Conservation (phyloP, 2,113 vertebrate species). For the Stigmatopora nigra region DNA sequence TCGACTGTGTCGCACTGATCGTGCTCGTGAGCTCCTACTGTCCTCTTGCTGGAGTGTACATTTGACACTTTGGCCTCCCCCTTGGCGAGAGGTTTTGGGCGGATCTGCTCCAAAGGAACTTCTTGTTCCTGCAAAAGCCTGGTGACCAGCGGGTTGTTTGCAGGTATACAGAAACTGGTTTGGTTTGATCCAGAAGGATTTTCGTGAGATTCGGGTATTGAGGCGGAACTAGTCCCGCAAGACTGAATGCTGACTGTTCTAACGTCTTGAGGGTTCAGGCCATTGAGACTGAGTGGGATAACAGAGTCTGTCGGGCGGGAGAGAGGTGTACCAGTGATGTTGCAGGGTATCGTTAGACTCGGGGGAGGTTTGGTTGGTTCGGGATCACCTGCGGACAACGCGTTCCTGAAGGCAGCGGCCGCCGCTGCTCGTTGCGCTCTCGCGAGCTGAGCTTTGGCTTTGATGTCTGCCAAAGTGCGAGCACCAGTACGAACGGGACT, state of each 20-base stretch:
- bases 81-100: constrained; percentile 80
- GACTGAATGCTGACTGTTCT: constrained; percentile 1
- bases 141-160: constrained; percentile 90
- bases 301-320: constrained; percentile 27
- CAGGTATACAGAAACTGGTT: constrained; percentile 78
- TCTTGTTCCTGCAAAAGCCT: constrained; percentile 91
- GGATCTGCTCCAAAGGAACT: constrained; percentile 87
- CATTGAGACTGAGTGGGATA: constrained; percentile 22
- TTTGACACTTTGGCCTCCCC: constrained; percentile 63
- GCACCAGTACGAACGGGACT: constrained; percentile 85
- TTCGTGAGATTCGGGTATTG: constrained; percentile 35
- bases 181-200: constrained; percentile 43
- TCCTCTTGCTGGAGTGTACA: constrained; percentile 44
- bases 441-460: constrained; percentile 90
- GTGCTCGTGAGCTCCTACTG: constrained; percentile 31
- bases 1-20: constrained; percentile 43
- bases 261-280: constrained; percentile 10
- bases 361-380: constrained; percentile 53
- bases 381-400: constrained; percentile 67
- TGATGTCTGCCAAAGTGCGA: constrained; percentile 94
- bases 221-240: constrained; percentile 12
- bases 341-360: constrained; percentile 34
- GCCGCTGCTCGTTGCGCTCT: constrained; percentile 80
- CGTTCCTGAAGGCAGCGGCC: constrained; percentile 61
- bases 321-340: constrained; percentile 41